phyloP scores from a whole-genome alignment of 2,797 vertebrate genomes.

The Apogon hyalosoma region DNA sequence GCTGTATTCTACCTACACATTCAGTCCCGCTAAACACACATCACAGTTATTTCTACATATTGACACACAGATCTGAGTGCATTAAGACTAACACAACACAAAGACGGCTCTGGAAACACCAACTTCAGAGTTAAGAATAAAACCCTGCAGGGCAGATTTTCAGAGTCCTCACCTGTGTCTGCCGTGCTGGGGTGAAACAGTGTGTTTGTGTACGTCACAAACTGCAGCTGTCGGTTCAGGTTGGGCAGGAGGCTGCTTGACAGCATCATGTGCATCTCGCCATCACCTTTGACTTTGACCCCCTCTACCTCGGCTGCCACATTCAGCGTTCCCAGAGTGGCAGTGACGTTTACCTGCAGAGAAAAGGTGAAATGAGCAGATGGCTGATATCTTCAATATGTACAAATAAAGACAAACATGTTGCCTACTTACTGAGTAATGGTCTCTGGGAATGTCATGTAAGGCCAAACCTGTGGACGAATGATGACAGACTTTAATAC shows the following conservation, averaged over 20 bases:
- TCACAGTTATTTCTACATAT: no score
- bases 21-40: no score
- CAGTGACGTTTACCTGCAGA: conserved; percentile 88
- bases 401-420: neutral
- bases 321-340: conserved; percentile 87
- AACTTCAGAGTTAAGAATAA: neutral
- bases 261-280: conserved; percentile 86
- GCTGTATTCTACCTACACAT: no score
- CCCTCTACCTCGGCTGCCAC: conserved; percentile 90
- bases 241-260: conserved; percentile 81
- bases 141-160: neutral
- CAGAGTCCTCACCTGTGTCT: conserved; percentile 86
- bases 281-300: conserved; percentile 87
- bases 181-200: conserved; percentile 90
- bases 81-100: no score
- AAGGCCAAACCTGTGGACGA: conserved; percentile 84
- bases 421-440: conserved; percentile 77
- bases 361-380: neutral
- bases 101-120: no score
- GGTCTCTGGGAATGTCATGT: conserved; percentile 77
- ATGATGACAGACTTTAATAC: neutral
- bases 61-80: no score
- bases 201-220: conserved; percentile 92
- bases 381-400: neutral
- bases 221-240: conserved; percentile 93